Conservation (phyloP, 2,113 vertebrate genomes). For the Mungos mungo region DNA sequence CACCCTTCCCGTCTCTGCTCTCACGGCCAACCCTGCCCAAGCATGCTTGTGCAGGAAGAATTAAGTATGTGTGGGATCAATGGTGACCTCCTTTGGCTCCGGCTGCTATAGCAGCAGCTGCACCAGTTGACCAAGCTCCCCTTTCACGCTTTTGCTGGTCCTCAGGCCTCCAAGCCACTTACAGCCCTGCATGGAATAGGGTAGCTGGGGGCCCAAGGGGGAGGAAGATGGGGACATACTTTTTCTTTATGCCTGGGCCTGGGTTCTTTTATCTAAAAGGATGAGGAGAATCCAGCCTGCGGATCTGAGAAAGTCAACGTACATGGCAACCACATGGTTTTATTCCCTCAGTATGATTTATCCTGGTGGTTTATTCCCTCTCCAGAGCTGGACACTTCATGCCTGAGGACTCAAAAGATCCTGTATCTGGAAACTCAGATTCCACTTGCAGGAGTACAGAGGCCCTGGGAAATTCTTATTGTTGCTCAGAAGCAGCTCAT, state of each 20-base stretch:
- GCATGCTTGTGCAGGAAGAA: not conserved
- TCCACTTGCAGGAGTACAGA: not conserved
- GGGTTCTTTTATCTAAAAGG: not conserved
- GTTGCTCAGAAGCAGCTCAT: not conserved
- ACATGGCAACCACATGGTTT: not conserved
- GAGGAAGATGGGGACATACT: not conserved
- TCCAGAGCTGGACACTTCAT: not conserved
- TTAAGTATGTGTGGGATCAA: constrained; percentile 15
- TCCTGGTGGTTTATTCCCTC: not conserved
- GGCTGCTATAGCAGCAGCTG: constrained; percentile 34
- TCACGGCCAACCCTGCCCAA: not conserved
- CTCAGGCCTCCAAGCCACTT: not conserved
- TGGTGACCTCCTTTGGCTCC: constrained; percentile 63
- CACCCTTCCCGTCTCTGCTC: not conserved
- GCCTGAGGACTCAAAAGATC: not conserved
- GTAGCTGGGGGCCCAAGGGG: not conserved
- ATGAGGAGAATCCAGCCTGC: not conserved
- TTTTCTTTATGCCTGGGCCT: not conserved
- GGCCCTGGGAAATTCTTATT: not conserved
- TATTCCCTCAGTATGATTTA: not conserved
- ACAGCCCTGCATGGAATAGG: not conserved
- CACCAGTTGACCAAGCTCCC: not conserved
- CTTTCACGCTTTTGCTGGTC: constrained; percentile 57
- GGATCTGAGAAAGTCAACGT: not conserved
- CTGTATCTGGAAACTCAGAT: not conserved